phyloP scores from a whole-genome alignment of 1,140 invertebrate genomes.

The Choristoneura fumiferana region DNA sequence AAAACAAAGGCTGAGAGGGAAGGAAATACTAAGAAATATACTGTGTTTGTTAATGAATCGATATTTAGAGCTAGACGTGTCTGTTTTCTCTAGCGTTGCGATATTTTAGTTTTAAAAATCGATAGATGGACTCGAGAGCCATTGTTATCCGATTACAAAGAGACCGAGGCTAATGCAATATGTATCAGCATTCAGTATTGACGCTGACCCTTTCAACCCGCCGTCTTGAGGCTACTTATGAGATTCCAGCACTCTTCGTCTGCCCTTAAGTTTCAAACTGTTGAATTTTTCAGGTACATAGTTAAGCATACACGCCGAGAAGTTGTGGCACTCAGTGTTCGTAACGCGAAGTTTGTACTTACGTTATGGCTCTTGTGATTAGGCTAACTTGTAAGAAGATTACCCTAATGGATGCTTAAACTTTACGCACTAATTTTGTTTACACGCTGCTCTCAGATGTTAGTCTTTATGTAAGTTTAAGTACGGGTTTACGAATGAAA shows the following conservation, averaged over 20 bases:
- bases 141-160: slow-evolving; percentile 34
- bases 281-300: neutral
- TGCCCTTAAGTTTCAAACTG: neutral
- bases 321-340: neutral
- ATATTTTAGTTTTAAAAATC: neutral
- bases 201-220: slow-evolving; percentile 5
- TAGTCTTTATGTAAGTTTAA: no score
- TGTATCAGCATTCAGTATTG: slow-evolving; percentile 39
- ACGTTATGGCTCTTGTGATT: no score
- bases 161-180: slow-evolving; percentile 48
- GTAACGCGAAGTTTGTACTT: no score
- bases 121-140: neutral
- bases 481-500: no score
- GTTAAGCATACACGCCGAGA: neutral
- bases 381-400: no score
- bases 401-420: no score
- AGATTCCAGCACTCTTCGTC: neutral
- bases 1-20: neutral
- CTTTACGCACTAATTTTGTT: no score
- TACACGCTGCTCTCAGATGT: no score
- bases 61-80: no score
- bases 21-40: no score
- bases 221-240: slow-evolving; percentile 2
- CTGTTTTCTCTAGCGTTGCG: neutral
- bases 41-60: no score